phyloP scores from a whole-genome alignment of 2,888 invertebrate species.

The Clusia tigrina region DNA sequence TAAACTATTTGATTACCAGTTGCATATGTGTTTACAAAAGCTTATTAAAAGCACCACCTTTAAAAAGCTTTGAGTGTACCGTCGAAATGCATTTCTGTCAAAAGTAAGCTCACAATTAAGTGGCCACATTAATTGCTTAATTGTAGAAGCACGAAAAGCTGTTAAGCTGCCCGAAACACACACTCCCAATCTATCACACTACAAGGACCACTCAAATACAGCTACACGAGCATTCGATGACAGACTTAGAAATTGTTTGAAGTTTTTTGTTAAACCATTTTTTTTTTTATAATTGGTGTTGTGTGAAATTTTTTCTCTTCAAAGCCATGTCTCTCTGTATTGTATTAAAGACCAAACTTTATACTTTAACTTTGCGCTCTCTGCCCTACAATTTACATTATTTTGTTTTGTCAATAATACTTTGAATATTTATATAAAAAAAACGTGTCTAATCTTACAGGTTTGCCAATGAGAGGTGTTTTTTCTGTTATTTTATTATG shows the following conservation, averaged over 20 bases:
- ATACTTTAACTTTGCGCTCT: constrained; percentile 2
- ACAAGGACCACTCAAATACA: too few species aligned
- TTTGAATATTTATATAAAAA: background rate
- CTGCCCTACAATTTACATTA: background rate
- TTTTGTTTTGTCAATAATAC: background rate
- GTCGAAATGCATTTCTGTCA: background rate
- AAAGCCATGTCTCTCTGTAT: constrained; percentile 37
- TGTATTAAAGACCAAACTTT: background rate
- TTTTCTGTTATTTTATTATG: constrained; percentile 4
- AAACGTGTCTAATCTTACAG: background rate
- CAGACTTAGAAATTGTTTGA: too few species aligned
- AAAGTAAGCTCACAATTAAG: background rate
- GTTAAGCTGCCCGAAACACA: too few species aligned
- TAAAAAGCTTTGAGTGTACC: constrained; percentile 15
- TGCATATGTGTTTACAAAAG: background rate
- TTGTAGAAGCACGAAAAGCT: too few species aligned
- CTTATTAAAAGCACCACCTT: constrained; percentile 33
- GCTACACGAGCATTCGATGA: too few species aligned
- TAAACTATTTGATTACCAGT: too few species aligned
- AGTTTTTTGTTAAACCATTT: too few species aligned
- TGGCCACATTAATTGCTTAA: too few species aligned
- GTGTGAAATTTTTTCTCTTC: constrained; percentile 39
- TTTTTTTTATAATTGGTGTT: constrained; percentile 32
- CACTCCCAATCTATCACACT: too few species aligned
- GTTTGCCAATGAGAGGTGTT: background rate